Evolutionary conservation across 2,797 vertebrate species (phyloP).

Genomic region (Melanotaenia boesemani): DNA sequence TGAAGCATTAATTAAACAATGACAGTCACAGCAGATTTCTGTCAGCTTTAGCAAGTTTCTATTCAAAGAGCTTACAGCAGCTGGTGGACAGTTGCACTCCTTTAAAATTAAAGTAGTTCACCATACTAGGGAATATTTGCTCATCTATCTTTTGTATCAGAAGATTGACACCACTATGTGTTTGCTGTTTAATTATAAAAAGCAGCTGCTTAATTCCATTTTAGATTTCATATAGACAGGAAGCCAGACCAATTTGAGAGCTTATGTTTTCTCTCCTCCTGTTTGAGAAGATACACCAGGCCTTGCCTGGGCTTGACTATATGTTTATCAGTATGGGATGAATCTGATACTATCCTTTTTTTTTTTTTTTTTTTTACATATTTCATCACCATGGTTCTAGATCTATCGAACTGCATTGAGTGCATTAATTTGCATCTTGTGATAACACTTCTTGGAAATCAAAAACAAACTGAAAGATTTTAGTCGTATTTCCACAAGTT

Average conservation of each 20-base stretch:
- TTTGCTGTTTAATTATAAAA: neutral
- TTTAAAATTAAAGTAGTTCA: conserved; percentile 3
- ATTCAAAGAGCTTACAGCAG: conserved; percentile 12
- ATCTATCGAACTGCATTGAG: no score
- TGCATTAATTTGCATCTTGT: no score
- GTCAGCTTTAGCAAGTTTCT: conserved; percentile 16
- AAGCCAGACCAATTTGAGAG: neutral
- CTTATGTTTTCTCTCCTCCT: neutral
- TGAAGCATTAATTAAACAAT: conserved; percentile 71
- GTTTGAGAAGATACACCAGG: neutral
- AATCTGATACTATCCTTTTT: neutral
- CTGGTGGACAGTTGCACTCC: neutral
- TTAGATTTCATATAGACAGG: neutral
- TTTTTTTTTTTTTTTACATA: no score
- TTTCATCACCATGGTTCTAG: neutral
- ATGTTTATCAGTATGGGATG: no score
- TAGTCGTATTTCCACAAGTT: neutral
- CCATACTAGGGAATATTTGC: neutral
- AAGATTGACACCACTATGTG: neutral
- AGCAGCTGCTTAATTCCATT: neutral
- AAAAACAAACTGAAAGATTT: neutral
- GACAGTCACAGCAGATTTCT: conserved; percentile 52
- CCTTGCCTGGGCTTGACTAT: no score
- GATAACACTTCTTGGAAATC: neutral
- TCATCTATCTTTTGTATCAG: neutral